Conservation (phyloP, 2,888 invertebrate genomes). For the Macaria notata region DNA sequence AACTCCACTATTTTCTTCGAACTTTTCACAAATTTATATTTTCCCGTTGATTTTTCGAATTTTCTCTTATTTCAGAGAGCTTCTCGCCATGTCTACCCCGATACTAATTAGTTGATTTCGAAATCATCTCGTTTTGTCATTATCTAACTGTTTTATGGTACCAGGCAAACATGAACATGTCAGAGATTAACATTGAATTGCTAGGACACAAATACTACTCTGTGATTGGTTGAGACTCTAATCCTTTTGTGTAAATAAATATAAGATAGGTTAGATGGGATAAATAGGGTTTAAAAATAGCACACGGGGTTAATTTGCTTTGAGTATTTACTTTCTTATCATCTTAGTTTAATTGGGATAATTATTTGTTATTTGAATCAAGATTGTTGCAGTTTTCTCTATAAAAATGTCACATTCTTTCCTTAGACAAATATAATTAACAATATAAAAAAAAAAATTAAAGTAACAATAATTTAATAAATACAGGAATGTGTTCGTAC, state of each 20-base stretch:
- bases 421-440: too few species aligned
- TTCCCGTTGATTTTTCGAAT: background rate
- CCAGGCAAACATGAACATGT: constrained; percentile 26
- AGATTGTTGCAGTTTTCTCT: too few species aligned
- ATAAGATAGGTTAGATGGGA: too few species aligned
- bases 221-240: background rate
- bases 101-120: constrained; percentile 14
- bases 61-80: constrained; percentile 3
- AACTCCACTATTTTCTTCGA: background rate
- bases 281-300: too few species aligned
- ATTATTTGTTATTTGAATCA: too few species aligned
- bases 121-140: constrained; percentile 11
- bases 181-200: constrained; percentile 19
- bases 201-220: background rate
- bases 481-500: too few species aligned
- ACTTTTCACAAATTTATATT: background rate
- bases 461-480: too few species aligned
- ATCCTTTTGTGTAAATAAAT: constrained; percentile 6
- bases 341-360: too few species aligned
- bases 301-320: too few species aligned
- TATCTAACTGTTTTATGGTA: constrained; percentile 22
- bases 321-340: too few species aligned
- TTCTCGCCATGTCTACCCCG: constrained; percentile 1
- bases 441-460: too few species aligned
- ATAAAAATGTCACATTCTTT: too few species aligned